Base-by-base conservation (phyloP, 2,113 vertebrate species). In the Xenus cinereus region DNA sequence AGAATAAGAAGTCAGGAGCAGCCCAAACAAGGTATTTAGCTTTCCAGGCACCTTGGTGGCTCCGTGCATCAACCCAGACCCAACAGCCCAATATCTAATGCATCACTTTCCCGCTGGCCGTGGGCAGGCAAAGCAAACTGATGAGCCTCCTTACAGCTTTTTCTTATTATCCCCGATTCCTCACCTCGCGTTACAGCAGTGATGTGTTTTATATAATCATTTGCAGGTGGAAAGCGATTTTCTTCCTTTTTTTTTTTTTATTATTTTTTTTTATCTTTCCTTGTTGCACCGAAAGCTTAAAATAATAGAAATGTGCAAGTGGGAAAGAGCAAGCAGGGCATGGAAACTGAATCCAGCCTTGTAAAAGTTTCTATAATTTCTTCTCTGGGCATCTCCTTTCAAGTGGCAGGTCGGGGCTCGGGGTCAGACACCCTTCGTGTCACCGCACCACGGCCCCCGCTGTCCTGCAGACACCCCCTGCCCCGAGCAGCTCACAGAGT, bases 1-100 rank as follows among this genome's bases (percentile, higher is more conserved):
- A 96, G 94, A 95, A 98, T 90, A 88, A 87, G 95, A 95, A 98
- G 98, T 94, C 96, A 97, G 92, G 93, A 97, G 91, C 91, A 96
- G 94, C 96, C 84, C 98, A 98, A 97, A 97, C 94, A 97, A 91
- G 90, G 85, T 46, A 60, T 95, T 96, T 92, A 94, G 92, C 95
- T 97, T 96, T 96, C 93, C 96, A 92, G 95, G 90, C 76, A 81
- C 39, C 87, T 79, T 24, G 17, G 62, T 10, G 91, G 88, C 91
- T 96, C 88, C 17, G 90, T 87, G 95, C 86, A 91, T 64, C 93
- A 89, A 33, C 30, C 83, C 82, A 74, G 93, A 90, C 56, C 39
- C 48, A 97, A 79, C 92, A 87, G 91, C 74, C 78, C 89, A 6
- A 14, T 60, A 91, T 56, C 92, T 33, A 79, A 62, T 56, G 89